A percentile compares a stretch with the other conserved stretches of the same genome.
phyloP scores from a whole-genome alignment of 2,888 invertebrate genomes.

The Erebia palarica region DNA sequence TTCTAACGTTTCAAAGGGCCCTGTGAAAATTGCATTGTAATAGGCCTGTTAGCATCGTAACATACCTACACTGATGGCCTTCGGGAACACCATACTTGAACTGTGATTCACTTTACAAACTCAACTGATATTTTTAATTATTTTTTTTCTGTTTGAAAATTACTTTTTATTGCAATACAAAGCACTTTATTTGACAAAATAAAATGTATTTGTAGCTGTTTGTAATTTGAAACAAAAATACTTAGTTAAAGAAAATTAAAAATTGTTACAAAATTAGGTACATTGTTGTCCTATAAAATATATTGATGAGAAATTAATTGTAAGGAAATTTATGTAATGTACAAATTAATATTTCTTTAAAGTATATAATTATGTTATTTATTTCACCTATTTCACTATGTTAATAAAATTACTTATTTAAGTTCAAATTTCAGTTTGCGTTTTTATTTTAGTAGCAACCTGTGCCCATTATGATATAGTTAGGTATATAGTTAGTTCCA shows the following conservation, averaged over 20 bases:
- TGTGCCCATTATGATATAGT: too few species aligned
- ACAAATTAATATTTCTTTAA: constrained; percentile 79
- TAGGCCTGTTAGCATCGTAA: constrained; percentile 51
- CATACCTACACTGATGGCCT: constrained; percentile 65
- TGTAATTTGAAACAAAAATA: constrained; percentile 41
- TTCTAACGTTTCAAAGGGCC: too few species aligned
- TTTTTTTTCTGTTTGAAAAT: constrained; percentile 39
- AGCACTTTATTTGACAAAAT: constrained; percentile 34
- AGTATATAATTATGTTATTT: constrained; percentile 78
- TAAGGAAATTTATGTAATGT: constrained; percentile 72
- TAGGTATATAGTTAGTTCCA: too few species aligned
- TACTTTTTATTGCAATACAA: constrained; percentile 30
- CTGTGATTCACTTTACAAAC: constrained; percentile 78
- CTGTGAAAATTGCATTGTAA: too few species aligned
- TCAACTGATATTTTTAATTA: constrained; percentile 53
- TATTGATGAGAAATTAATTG: constrained; percentile 62
- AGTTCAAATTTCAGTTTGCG: constrained; percentile 54
- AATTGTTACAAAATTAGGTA: constrained; percentile 43
- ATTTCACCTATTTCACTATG: constrained; percentile 71
- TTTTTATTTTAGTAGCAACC: constrained; percentile 39
- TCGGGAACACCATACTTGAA: constrained; percentile 71
- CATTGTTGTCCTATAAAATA: constrained; percentile 66
- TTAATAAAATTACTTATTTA: constrained; percentile 73
- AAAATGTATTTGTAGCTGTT: constrained; percentile 33
- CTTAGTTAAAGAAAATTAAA: constrained; percentile 45